Base-by-base conservation (phyloP, 2,797 vertebrate genomes). In the Rhynchonycteris naso region DNA sequence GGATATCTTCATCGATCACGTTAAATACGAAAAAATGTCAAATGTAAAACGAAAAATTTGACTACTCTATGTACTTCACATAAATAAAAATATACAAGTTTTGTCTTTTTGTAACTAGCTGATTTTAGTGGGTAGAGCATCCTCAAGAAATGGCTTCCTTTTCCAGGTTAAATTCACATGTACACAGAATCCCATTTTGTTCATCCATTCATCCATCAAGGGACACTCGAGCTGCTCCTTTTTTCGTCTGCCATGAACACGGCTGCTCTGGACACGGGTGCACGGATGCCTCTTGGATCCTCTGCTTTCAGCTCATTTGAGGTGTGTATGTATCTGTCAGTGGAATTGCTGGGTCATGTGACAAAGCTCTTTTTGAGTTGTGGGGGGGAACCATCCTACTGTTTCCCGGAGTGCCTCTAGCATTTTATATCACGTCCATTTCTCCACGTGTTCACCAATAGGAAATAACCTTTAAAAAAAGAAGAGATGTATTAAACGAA, bases 1-100 rank as follows among this genome's bases (percentile, higher is more conserved):
- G 63, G 7, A 43, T 28, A 2, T 7, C 5, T 4, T 28, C 22
- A 1, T 2, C 0, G 3, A 19, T n/a, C 12, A 35, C 16, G 3
- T n/a, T 15, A 43, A 61, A 26, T 28, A 33, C 33, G 69, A 21
- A 18, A 12, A 18, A 21, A 54, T 19, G 6, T 22, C 22, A 4
- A 56, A 54, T 7, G 52, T 22, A 54, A 22, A 22, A 33, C 8
- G 5, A 76, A 52, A 54, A 54, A 13, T 56, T 1, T 43, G 43
- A 26, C 58, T 33, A 0, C 12, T 65, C 21, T 22, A 5, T 0
- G 8, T 4, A 16, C 1, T 19, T 24, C 11, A 1, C 16, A 0
- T 5, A 4, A 56, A 9, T 14, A 16, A 15, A 47, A 30, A 33
- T 33, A 71, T 7, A 18, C 7, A 2, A 1, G 1, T 0, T n/a